Conservation (phyloP, 2,797 vertebrate species). For the Paguma larvata region DNA sequence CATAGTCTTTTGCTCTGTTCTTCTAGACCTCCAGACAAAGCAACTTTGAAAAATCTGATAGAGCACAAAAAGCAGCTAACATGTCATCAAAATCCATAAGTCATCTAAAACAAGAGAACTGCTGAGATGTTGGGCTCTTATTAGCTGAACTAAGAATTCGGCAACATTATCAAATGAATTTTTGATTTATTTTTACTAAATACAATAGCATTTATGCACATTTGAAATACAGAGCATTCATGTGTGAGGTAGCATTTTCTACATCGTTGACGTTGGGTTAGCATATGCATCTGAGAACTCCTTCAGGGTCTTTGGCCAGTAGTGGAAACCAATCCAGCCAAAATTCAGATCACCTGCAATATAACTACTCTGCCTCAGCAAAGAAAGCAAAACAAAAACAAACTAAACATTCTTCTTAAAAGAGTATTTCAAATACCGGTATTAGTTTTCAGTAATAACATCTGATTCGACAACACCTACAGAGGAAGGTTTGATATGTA, state of each 20-base stretch:
- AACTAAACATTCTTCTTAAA: constrained; percentile 16
- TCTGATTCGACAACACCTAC: not conserved
- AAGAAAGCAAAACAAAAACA: not conserved
- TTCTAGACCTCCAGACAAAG: not conserved
- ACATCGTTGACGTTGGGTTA: constrained; percentile 1
- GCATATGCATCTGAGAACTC: not conserved
- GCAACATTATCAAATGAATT: not conserved
- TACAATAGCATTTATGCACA: not conserved
- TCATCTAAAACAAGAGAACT: not conserved
- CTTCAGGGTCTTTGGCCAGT: not conserved
- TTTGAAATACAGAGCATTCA: not conserved
- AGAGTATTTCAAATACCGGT: not conserved
- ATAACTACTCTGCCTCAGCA: not conserved
- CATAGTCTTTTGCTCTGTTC: not conserved
- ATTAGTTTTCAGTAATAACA: constrained; percentile 49
- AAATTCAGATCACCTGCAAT: constrained; percentile 58
- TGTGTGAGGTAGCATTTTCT: not conserved
- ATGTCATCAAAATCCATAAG: not conserved
- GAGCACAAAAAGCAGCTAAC: not conserved
- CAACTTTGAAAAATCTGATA: not conserved
- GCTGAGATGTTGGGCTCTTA: not conserved
- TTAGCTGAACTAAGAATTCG: not conserved
- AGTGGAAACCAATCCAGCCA: not conserved
- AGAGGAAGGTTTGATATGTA: not conserved
- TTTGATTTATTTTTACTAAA: not conserved